Percentiles rank a stretch among this genome's conserved stretches.
Conservation (phyloP, 2,888 invertebrate species). For the Diaprepes abbreviatus region DNA sequence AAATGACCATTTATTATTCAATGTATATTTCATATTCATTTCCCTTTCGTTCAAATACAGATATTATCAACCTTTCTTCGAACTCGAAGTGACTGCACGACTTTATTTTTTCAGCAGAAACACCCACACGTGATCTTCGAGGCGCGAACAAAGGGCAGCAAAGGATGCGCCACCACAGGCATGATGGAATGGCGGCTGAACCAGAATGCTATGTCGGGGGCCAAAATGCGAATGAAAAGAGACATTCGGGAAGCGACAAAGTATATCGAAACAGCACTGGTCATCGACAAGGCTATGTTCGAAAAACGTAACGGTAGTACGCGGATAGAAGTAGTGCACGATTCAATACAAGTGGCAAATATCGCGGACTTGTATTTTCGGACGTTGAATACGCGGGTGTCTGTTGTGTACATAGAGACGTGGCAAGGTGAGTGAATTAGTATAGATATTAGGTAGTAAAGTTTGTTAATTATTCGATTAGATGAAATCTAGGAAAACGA, state of each 20-base stretch:
- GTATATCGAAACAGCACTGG: slow-evolving; percentile 95
- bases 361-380: slow-evolving; percentile 91
- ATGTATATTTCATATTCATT: too few species aligned
- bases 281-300: slow-evolving; percentile 97
- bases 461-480: too few species aligned
- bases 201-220: slow-evolving; percentile 50
- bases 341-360: slow-evolving; percentile 96
- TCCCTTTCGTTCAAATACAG: too few species aligned
- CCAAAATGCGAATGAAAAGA: slow-evolving; percentile 67
- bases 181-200: slow-evolving; percentile 81
- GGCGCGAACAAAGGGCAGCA: slow-evolving; percentile 90
- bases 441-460: too few species aligned
- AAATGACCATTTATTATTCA: too few species aligned
- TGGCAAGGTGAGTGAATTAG: slow-evolving; percentile 85
- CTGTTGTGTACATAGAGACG: slow-evolving; percentile 96
- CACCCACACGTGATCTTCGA: slow-evolving; percentile 98
- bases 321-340: slow-evolving; percentile 79
- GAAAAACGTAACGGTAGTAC: slow-evolving; percentile 92
- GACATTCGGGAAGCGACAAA: slow-evolving; percentile 93
- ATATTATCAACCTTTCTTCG: neutral
- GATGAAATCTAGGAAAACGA: too few species aligned
- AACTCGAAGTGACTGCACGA: slow-evolving; percentile 55
- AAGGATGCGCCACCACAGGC: slow-evolving; percentile 89
- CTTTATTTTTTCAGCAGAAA: slow-evolving; percentile 83
- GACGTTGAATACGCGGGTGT: slow-evolving; percentile 93